Evolutionary conservation across 2,888 invertebrate species (phyloP).

Genomic region (Sipha maydis): DNA sequence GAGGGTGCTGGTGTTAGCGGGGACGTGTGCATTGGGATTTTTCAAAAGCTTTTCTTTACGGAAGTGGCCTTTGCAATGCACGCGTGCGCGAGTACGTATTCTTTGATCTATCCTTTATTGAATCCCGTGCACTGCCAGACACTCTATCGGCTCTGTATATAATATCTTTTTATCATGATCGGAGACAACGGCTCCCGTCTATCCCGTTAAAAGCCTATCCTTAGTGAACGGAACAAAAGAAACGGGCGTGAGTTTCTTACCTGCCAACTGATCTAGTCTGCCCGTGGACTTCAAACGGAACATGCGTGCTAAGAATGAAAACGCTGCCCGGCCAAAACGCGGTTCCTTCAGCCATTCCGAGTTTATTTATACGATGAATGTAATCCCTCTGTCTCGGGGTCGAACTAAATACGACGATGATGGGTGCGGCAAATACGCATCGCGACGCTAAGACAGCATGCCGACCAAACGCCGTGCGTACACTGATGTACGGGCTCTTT

Average conservation of each 20-base stretch:
- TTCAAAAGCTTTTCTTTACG: not conserved
- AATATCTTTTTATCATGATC: not conserved
- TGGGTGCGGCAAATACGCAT: too few species aligned
- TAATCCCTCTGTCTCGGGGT: not conserved
- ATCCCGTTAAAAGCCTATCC: not conserved
- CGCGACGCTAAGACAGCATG: too few species aligned
- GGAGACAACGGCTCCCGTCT: slow-evolving; percentile 2
- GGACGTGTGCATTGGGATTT: not conserved
- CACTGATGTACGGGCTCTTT: too few species aligned
- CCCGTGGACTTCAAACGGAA: not conserved
- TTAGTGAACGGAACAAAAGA: slow-evolving; percentile 10
- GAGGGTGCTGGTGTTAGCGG: not conserved
- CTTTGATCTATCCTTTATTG: not conserved
- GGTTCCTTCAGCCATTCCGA: not conserved
- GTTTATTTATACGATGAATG: not conserved
- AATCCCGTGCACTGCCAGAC: not conserved
- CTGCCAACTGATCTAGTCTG: not conserved
- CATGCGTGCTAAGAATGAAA: not conserved
- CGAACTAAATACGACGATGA: not conserved
- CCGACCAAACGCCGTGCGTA: too few species aligned
- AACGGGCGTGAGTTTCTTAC: not conserved
- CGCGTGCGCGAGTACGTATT: not conserved
- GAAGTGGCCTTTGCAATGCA: not conserved
- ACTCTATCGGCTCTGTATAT: not conserved
- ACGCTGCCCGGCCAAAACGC: not conserved